Conservation (phyloP, 2,113 vertebrate species). For the Psephotus haematonotus region DNA sequence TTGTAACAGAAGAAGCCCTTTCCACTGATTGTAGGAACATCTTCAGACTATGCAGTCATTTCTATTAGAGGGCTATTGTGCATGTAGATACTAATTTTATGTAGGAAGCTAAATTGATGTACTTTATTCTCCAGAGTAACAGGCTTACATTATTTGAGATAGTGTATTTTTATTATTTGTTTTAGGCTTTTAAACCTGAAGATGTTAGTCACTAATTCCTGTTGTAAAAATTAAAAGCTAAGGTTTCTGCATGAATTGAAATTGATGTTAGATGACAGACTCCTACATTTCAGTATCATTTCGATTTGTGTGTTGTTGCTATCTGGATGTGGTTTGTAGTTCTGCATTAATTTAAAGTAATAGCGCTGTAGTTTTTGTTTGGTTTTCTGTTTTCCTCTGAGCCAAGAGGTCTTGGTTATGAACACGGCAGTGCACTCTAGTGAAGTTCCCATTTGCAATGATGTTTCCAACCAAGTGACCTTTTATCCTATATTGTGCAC, state of each 20-base stretch:
- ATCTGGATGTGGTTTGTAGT: neutral
- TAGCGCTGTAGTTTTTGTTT: neutral
- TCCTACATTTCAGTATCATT: neutral
- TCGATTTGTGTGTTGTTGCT: neutral
- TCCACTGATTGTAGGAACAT: neutral
- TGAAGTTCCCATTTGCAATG: neutral
- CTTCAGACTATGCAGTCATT: neutral
- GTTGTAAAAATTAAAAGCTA: neutral
- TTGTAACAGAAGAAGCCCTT: neutral
- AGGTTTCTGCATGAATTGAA: neutral
- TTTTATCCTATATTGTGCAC: neutral
- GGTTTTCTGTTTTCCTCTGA: neutral
- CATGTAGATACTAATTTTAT: neutral
- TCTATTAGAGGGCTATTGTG: neutral
- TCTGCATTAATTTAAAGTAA: neutral
- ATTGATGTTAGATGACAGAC: neutral
- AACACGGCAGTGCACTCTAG: rapidly evolving
- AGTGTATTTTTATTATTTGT: neutral
- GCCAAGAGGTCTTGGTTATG: neutral
- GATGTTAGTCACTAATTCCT: neutral
- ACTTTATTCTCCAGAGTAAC: neutral
- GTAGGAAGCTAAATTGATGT: neutral
- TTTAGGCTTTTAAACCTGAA: neutral
- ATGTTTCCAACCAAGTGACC: neutral
- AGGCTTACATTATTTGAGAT: neutral